Base-by-base conservation (phyloP, 2,888 invertebrate genomes). In the Bombyx huttoni region DNA sequence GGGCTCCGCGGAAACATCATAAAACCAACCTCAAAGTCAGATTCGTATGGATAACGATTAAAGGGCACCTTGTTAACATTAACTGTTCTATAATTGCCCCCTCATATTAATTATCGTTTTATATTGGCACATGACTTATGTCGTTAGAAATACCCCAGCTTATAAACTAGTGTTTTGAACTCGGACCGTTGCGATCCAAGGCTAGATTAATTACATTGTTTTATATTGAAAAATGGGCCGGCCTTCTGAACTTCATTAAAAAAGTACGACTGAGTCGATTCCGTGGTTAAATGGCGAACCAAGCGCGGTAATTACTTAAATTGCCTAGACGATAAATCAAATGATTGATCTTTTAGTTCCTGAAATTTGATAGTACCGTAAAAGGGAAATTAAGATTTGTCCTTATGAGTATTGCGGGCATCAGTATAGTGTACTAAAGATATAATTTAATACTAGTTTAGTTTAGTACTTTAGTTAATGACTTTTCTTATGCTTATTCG, bases 51-150 rank as follows among this genome's bases (percentile, higher is more conserved):
- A 85, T 87, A 85, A 79, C 78, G 72, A 75, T 79, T 78, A 83
- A 81, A 75, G 80, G 70, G 75, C 78, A 79, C 78, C 86, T 85
- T 79, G 84, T 88, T 87, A 84, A 79, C 79, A 68, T 81, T 79
- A 84, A 86, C 78, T 73, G 78, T 73, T 79, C 75, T 74, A 77
- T 84, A 79, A 83, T 80, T 78, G 76, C 73, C 65, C 63, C 64
- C 69, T 70, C 70, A 75, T 75, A 75, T 71, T 81, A 77, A 77
- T 78, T 78, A 71, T 67, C 62, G 61, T 59, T 59, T 69, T 68
- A 67, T 73, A 69, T 67, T 64, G 67, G 66, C 67, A 65, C 54
- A 54, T 51, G 51, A 53, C 53, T 56, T 54, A 49, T 54, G 52
- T 51, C 52, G 50, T 52, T 49, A 50, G 52, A 33, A 50, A 47